A percentile compares a stretch with the other conserved stretches of the same genome.
phyloP scores from a whole-genome alignment of 2,888 invertebrate species.

The Diplolepis rosae region DNA sequence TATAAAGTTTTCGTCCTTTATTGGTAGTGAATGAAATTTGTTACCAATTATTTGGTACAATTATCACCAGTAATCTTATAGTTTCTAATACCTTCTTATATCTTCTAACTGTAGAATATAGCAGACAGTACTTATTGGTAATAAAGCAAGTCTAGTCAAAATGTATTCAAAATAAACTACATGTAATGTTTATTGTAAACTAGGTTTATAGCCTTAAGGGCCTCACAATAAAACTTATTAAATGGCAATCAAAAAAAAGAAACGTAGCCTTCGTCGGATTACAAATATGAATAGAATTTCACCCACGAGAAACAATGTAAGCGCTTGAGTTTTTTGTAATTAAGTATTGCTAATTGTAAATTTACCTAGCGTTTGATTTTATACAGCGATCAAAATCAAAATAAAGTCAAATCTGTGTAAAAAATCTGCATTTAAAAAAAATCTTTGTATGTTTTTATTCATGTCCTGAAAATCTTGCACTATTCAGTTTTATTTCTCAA shows the following conservation, averaged over 20 bases:
- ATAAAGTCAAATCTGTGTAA: not conserved
- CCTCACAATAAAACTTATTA: not conserved
- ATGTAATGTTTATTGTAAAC: slow-evolving; percentile 1
- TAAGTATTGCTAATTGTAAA: slow-evolving; percentile 12
- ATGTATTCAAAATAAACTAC: not conserved
- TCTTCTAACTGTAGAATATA: not conserved
- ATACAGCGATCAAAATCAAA: slow-evolving; percentile 37
- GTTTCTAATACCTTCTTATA: not conserved
- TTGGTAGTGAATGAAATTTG: not conserved
- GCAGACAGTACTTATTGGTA: slow-evolving; percentile 2
- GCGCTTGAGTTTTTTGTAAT: not conserved
- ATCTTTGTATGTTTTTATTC: not conserved
- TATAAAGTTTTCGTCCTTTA: not conserved
- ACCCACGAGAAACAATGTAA: not conserved
- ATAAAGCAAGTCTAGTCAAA: slow-evolving; percentile 13
- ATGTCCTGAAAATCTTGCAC: not conserved
- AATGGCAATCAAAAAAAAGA: not conserved
- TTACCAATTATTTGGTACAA: too few relatives aligned
- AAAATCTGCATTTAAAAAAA: slow-evolving; percentile 1
- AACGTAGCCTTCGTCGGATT: not conserved
- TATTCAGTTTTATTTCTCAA: too few relatives aligned
- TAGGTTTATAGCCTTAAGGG: not conserved
- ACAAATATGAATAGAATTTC: not conserved
- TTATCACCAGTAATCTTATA: too few relatives aligned
- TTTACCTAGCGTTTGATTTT: slow-evolving; percentile 22